Percentiles rank a stretch among this genome's conserved stretches.
phyloP scores from a whole-genome alignment of 1,140 invertebrate genomes.

The Lasioglossum baleicum region DNA sequence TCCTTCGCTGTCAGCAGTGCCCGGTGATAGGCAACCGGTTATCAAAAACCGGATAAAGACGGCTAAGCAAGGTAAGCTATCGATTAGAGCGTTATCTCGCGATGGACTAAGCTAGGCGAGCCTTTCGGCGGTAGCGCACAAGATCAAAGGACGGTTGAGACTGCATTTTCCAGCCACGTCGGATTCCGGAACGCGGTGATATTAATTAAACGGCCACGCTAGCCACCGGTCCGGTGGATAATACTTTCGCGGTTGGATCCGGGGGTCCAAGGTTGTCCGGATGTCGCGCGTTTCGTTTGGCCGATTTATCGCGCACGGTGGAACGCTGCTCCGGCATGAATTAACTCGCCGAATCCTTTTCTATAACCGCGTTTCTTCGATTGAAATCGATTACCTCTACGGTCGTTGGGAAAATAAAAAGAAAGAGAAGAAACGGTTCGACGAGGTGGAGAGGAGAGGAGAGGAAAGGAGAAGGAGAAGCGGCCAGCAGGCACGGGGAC shows the following conservation, averaged over 20 bases:
- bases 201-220: slow-evolving; percentile 41
- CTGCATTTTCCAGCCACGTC: neutral
- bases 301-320: slow-evolving; percentile 42
- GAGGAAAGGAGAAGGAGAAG: slow-evolving; percentile 34
- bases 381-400: slow-evolving; percentile 57
- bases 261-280: slow-evolving; percentile 38
- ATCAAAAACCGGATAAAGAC: neutral
- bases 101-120: neutral
- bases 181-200: slow-evolving; percentile 20
- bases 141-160: slow-evolving; percentile 25
- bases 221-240: slow-evolving; percentile 15
- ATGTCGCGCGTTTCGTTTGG: slow-evolving; percentile 8
- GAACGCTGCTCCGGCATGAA: slow-evolving; percentile 37
- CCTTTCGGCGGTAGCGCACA: neutral
- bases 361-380: slow-evolving; percentile 54
- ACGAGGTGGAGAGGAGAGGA: slow-evolving; percentile 23
- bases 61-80: slow-evolving; percentile 2
- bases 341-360: slow-evolving; percentile 56
- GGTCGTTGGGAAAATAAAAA: slow-evolving; percentile 12
- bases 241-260: neutral
- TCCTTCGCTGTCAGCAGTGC: too few species aligned
- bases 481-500: neutral
- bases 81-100: slow-evolving; percentile 5
- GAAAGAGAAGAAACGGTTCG: neutral
- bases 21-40: neutral